Base-by-base conservation (phyloP, 2,888 invertebrate species). In the Temnothorax ravouxi region DNA sequence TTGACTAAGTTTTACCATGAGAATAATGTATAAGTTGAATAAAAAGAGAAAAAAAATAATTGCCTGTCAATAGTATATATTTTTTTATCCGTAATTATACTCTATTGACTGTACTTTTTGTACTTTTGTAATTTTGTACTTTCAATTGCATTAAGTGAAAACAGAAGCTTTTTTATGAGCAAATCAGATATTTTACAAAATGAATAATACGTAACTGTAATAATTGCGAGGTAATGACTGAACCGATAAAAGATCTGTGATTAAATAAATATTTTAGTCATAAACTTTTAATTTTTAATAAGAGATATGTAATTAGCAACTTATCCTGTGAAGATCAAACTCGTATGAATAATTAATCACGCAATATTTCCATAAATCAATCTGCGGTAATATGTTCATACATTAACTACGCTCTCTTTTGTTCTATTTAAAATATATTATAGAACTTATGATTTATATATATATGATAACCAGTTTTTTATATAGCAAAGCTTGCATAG, bases 401-500 rank as follows among this genome's bases (percentile, higher is more conserved):
- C 11, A 95, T 96, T 96, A 96, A 1, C 96, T 97, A 21, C 96
- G 96, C 6, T 4, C 52, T 6, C 8, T n/a, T 52, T 8, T 18
- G 34, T 93, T 93, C 38, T 50, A 93, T 91, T 96, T 98, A 98
- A 72, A 96, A 93, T n/a, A 97, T 95, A 93, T 99, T 98, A 95
- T 98, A 99, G 91, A 96, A 95, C 83, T 97, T 96, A 11, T 44
- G 3, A 44, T 44, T 44, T 29, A 3, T 11, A 44, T 11, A 11
- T 95, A 92, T 96, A 97, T 0, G 98, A 96, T 87, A 96, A 95
- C 75, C 97, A 95, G 89, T 96, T 95, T 92, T 95, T 95, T 98
- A 99, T 99, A 89, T 96, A 96, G 13, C 92, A 92, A 2, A 97
- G 97, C 18, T 97, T 96, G 38, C 95, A 93, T 84, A 34, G 34